Percentiles rank a stretch among this genome's conserved stretches.
Evolutionary conservation across 2,797 vertebrate species (phyloP).

Genomic region (Crocodylus rhombifer): DNA sequence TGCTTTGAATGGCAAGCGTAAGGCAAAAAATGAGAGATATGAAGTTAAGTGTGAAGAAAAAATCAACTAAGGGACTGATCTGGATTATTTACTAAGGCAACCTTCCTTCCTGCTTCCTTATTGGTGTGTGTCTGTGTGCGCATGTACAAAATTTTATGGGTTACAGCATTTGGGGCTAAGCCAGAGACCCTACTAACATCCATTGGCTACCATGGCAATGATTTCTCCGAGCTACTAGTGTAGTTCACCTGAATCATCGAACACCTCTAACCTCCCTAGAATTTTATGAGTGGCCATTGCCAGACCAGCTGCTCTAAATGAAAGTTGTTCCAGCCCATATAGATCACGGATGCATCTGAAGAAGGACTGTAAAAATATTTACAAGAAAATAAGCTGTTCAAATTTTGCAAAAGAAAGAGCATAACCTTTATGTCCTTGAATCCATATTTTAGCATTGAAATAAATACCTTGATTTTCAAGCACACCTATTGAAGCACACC

Average conservation of each 20-base stretch:
- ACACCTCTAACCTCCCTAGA: not conserved
- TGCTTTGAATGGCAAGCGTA: conserved; percentile 3
- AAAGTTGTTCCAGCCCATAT: accelerated
- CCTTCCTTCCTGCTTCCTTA: not conserved
- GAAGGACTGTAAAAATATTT: not conserved
- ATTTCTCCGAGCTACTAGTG: accelerated
- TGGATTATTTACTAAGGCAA: not conserved
- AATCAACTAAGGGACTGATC: not conserved
- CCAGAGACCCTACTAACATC: not conserved
- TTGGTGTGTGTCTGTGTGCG: not conserved
- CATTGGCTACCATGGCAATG: not conserved
- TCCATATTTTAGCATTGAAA: not conserved
- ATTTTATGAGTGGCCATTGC: not conserved
- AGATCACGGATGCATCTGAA: not conserved
- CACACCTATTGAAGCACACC: not conserved
- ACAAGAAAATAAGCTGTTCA: not conserved
- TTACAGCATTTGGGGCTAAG: not conserved
- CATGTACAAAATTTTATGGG: not conserved
- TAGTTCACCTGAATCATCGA: not conserved
- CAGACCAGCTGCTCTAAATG: accelerated
- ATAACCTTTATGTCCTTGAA: not conserved
- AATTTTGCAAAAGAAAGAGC: not conserved
- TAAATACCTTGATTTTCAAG: not conserved
- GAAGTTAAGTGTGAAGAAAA: conserved; percentile 30
- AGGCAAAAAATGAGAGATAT: conserved; percentile 15